Percentiles rank a stretch among this genome's conserved stretches.
phyloP scores from a whole-genome alignment of 1,140 invertebrate genomes.

The Procambarus virginalis region DNA sequence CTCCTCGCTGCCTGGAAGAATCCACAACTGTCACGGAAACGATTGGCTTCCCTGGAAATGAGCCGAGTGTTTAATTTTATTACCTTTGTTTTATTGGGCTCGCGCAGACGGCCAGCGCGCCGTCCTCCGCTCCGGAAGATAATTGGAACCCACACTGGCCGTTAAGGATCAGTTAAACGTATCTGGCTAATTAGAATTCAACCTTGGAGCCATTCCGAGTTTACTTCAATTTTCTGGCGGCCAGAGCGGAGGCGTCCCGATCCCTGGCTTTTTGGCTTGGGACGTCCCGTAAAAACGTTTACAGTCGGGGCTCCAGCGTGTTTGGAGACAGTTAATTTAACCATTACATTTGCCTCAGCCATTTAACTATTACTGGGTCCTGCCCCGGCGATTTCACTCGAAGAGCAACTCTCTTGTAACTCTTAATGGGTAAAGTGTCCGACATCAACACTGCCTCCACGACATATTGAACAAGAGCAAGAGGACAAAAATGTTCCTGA shows the following conservation, averaged over 20 bases:
- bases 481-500: not conserved
- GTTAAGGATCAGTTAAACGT: slow-evolving; percentile 40
- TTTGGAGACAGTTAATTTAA: slow-evolving; percentile 47
- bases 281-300: slow-evolving; percentile 24
- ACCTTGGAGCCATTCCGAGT: slow-evolving; percentile 26
- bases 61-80: slow-evolving; percentile 52
- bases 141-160: slow-evolving; percentile 46
- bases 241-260: slow-evolving; percentile 21
- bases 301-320: slow-evolving; percentile 8
- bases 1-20: slow-evolving; percentile 28
- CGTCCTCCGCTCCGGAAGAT: slow-evolving; percentile 8
- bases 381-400: not conserved
- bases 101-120: slow-evolving; percentile 23
- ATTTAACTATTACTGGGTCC: slow-evolving; percentile 33
- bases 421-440: not conserved
- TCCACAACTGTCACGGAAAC: slow-evolving; percentile 49
- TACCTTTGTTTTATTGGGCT: slow-evolving; percentile 59
- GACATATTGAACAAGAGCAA: not conserved
- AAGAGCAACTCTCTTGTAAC: not conserved
- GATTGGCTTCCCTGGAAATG: slow-evolving; percentile 54
- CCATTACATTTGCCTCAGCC: slow-evolving; percentile 55
- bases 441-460: not conserved
- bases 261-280: slow-evolving; percentile 44
- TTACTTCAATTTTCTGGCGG: slow-evolving; percentile 48
- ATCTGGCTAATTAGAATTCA: slow-evolving; percentile 56